Base-by-base conservation (phyloP, 2,113 vertebrate genomes). In the Osmerus eperlanus region DNA sequence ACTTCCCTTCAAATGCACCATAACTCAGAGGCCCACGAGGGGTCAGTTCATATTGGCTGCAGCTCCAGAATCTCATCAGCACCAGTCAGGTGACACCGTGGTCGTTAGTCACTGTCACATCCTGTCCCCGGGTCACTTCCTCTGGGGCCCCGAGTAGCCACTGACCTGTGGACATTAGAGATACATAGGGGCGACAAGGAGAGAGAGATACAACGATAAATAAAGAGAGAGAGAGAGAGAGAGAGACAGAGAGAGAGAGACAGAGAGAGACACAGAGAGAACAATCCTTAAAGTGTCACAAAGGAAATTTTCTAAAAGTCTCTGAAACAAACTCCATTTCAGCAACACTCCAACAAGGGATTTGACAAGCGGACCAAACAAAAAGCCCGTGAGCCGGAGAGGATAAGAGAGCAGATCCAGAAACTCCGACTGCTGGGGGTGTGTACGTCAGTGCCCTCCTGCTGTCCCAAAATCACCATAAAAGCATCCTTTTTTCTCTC, bases 61-160 rank as follows among this genome's bases (percentile, higher is more conserved):
- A 11, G 41, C 41, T 36, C 32, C 51, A 7, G 61, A 70, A 67
- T 67, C 60, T 81, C 28, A 13, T 36, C 14, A 58, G 25, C 71
- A 68, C 56, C 14, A 62, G 62, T 64, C 47, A 60, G 68, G 55
- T 68, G 75, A 76, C 81, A 81, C 70, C 70, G 65, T 53, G 59
- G 28, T 25, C 79, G 65, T 83, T 76, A 76, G 73, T 85, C 80
- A 81, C 70, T 68, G 69, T 76, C 67, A 65, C 41, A 5, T 75
- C 18, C 8, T 41, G 65, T 81, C 74, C 73, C 78, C 3, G 23
- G 51, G 72, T 70, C 65, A 72, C 54, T 66, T 62, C 51, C 56
- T 12, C 29, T 29, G 80, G 74, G 71, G 69, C 14, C 59, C 9
- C 32, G n/a, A 54, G 68, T 25, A 64, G 75, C 69, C 56, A 32